Conservation (phyloP, 2,113 vertebrate species). For the Melanostigma gelatinosum region DNA sequence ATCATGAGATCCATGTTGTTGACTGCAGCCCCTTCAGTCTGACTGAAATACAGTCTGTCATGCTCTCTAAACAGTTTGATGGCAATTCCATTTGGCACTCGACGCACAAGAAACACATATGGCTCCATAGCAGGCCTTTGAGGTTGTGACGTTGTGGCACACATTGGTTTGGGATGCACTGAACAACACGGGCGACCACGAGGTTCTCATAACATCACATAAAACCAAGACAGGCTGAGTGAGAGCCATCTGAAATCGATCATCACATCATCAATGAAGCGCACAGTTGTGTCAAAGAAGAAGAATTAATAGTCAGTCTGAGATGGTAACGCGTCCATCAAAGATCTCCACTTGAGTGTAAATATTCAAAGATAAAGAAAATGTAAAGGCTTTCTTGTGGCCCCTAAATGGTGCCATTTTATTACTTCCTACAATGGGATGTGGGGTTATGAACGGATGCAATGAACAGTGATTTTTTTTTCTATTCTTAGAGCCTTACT, state of each 20-base stretch:
- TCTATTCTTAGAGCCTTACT: conserved; percentile 7
- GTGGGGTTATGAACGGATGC: background rate
- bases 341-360: background rate
- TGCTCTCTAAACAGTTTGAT: conserved; percentile 44
- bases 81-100: conserved; percentile 41
- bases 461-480: conserved; percentile 12
- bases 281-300: background rate
- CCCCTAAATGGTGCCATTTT: background rate
- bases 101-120: conserved; percentile 46
- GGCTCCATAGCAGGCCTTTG: conserved; percentile 34
- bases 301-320: background rate
- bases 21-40: conserved; percentile 2
- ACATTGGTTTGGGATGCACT: conserved; percentile 39
- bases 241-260: conserved; percentile 42
- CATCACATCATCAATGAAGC: background rate
- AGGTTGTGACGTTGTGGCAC: conserved; percentile 27
- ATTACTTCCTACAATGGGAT: conserved; percentile 12
- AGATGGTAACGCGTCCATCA: background rate
- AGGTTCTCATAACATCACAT: conserved; percentile 8
- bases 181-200: background rate
- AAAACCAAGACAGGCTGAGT: conserved; percentile 22
- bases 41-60: conserved; percentile 15
- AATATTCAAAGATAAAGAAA: background rate
- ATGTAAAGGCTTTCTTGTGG: background rate
- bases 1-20: conserved; percentile 23